A percentile compares a stretch with the other conserved stretches of the same genome.
Conservation (phyloP, 2,113 vertebrate genomes). For the Laticauda colubrina region DNA sequence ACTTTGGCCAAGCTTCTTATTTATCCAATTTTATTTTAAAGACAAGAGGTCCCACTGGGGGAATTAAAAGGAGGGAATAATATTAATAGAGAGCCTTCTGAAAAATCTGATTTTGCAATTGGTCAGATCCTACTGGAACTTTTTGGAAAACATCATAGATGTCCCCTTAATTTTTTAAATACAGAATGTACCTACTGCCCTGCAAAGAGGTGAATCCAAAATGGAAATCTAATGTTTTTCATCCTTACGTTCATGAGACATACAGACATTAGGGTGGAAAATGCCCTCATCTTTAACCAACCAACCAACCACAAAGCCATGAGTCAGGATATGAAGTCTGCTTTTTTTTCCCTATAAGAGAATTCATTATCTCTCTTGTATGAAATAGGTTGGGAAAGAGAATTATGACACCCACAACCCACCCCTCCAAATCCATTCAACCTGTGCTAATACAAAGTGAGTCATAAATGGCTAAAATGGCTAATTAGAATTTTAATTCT, state of each 20-base stretch:
- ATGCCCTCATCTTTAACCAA: not conserved
- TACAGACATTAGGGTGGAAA: not conserved
- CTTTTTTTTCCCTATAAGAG: not conserved
- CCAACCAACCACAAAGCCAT: too few species aligned
- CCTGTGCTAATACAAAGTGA: slow-evolving; percentile 42
- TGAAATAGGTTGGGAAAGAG: slow-evolving; percentile 32
- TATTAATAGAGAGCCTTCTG: not conserved
- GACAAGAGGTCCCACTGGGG: not conserved
- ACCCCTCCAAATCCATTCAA: not conserved
- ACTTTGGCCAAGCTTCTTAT: not conserved
- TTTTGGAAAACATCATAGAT: not conserved
- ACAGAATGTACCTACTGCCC: not conserved
- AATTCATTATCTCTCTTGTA: slow-evolving; percentile 27
- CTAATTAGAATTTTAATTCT: slow-evolving; percentile 77
- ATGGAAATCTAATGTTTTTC: not conserved
- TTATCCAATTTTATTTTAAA: not conserved
- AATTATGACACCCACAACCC: not conserved
- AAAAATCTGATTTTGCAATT: not conserved
- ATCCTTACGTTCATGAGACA: not conserved
- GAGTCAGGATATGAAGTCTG: not conserved
- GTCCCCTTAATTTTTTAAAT: not conserved
- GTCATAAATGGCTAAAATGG: slow-evolving; percentile 70
- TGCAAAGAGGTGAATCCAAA: not conserved
- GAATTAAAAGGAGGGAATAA: not conserved
- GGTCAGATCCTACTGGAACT: not conserved